Percentiles rank a stretch among this genome's conserved stretches.
Conservation (phyloP, 2,888 invertebrate genomes). For the Tolmerus cingulatus region DNA sequence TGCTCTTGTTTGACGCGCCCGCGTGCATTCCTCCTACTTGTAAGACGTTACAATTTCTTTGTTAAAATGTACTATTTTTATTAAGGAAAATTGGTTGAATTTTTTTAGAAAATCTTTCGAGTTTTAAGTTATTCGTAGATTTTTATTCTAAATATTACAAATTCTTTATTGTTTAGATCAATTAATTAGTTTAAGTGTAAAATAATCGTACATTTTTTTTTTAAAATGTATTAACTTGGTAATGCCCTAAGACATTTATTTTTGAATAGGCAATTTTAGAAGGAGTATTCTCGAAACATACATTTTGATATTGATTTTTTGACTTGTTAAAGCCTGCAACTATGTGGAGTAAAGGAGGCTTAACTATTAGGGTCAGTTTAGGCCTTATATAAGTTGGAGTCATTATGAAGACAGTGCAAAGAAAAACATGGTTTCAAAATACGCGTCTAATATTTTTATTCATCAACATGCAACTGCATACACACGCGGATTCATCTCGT, state of each 20-base stretch:
- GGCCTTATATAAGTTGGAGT: background rate
- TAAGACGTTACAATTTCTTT: background rate
- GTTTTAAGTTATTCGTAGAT: background rate
- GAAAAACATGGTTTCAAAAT: background rate
- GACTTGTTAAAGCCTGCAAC: background rate
- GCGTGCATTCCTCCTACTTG: background rate
- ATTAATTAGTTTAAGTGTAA: background rate
- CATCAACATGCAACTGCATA: no score
- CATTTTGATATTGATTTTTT: background rate
- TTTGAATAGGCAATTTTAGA: background rate
- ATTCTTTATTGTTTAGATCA: background rate
- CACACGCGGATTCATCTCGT: background rate
- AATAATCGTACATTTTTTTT: background rate
- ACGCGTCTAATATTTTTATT: no score
- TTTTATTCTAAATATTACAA: background rate
- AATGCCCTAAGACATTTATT: background rate
- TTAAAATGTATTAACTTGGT: background rate
- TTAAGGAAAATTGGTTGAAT: background rate
- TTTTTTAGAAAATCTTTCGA: background rate
- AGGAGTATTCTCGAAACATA: background rate
- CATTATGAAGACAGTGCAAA: background rate
- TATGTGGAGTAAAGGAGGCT: no score
- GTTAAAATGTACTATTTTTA: background rate
- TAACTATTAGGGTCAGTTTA: background rate
- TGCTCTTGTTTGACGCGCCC: background rate